These are phyloP conservation scores for Caenorhabditis afra DNA, from an alignment of 2,888 invertebrate genomes.

Conservation along the genomic window DNA sequence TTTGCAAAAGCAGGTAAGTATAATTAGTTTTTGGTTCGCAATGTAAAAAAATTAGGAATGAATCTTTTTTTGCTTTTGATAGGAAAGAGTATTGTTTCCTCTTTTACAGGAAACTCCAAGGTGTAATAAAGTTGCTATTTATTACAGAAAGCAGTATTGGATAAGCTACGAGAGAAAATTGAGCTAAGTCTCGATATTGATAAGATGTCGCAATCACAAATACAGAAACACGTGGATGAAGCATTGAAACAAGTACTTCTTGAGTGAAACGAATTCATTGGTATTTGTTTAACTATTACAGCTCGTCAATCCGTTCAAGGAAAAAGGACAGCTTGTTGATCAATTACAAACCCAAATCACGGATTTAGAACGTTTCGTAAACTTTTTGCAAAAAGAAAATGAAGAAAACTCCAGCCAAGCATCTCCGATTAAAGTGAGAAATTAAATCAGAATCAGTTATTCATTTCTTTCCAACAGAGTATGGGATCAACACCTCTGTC, in stretches of 20 bases:
- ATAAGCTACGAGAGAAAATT: slow-evolving; percentile 82
- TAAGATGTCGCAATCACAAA: slow-evolving; percentile 87
- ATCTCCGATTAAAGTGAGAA: slow-evolving; percentile 58
- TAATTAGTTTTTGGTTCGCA: too few relatives aligned
- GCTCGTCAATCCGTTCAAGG: slow-evolving; percentile 93
- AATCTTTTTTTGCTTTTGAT: too few relatives aligned
- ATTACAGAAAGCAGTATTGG: slow-evolving; percentile 85
- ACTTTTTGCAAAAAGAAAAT: slow-evolving; percentile 87
- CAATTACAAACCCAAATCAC: slow-evolving; percentile 97
- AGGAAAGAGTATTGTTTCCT: slow-evolving; percentile 83
- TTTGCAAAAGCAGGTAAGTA: slow-evolving; percentile 89
- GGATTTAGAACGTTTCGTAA: slow-evolving; percentile 96
- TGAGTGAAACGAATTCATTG: not conserved
- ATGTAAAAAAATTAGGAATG: too few relatives aligned
- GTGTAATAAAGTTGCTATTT: slow-evolving; percentile 85
- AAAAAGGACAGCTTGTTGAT: slow-evolving; percentile 95
- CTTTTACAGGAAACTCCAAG: too few relatives aligned
- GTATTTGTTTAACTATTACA: slow-evolving; percentile 76
- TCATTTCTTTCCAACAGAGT: slow-evolving; percentile 14
- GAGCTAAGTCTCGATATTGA: slow-evolving; percentile 89
- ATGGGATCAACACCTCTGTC: slow-evolving; percentile 58
- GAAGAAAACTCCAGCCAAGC: slow-evolving; percentile 48
- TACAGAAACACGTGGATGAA: slow-evolving; percentile 91
- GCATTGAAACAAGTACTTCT: slow-evolving; percentile 87
- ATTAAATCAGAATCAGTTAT: not conserved